Percentiles rank a stretch among this genome's conserved stretches.
These are phyloP conservation scores for Mormoops blainvillei DNA, from an alignment of 2,113 vertebrate species.

Conservation along the genomic window DNA sequence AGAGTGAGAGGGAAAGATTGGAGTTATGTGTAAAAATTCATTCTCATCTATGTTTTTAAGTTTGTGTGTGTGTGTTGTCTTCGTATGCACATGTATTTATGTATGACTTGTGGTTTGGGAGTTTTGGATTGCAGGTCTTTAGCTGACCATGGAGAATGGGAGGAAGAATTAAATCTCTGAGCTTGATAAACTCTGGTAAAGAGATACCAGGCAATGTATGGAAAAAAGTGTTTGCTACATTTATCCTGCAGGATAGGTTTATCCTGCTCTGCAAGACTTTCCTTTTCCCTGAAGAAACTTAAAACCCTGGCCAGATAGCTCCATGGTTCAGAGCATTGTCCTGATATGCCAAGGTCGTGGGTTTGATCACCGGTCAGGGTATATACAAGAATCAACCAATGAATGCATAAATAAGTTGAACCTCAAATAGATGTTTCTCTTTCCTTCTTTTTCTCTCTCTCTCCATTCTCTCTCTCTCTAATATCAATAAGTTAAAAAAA, in stretches of 20 bases:
- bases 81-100: not conserved
- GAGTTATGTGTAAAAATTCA: not conserved
- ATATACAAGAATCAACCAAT: not conserved
- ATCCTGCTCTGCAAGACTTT: not conserved
- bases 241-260: not conserved
- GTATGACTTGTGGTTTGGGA: not conserved
- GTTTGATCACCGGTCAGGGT: not conserved
- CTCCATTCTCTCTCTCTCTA: not conserved
- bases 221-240: not conserved
- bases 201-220: not conserved
- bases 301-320: not conserved
- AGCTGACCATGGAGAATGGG: not conserved
- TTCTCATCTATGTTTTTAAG: not conserved
- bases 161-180: not conserved
- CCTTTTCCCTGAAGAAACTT: not conserved
- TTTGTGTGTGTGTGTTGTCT: not conserved
- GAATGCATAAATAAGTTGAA: not conserved
- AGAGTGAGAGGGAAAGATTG: not conserved
- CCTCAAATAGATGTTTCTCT: not conserved
- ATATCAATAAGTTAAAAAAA: not conserved
- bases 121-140: not conserved
- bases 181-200: not conserved
- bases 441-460: not conserved
- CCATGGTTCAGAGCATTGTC: not conserved
- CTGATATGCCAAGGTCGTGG: not conserved